Evolutionary conservation across 1,140 invertebrate genomes (phyloP).

Genomic region (Whitmania pigra): DNA sequence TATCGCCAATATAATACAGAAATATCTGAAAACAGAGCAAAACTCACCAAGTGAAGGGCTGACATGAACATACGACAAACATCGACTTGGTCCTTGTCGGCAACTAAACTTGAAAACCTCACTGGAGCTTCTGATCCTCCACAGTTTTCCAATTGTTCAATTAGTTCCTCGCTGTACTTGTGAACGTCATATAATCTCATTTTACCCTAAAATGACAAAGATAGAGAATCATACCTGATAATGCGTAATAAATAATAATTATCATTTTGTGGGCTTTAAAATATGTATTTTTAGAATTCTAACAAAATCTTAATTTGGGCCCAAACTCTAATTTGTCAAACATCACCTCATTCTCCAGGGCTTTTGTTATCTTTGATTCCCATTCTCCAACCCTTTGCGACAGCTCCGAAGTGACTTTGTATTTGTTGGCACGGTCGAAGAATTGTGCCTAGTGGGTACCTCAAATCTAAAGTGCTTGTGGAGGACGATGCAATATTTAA

Average conservation of each 20-base stretch:
- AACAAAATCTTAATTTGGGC: not conserved
- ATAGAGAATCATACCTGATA: not conserved
- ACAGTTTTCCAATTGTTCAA: not conserved
- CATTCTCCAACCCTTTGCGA: too few relatives aligned
- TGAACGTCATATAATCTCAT: not conserved
- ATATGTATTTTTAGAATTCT: not conserved
- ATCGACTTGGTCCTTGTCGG: not conserved
- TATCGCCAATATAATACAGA: not conserved
- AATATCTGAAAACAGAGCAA: not conserved
- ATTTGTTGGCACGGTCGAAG: too few relatives aligned
- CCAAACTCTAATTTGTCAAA: too few relatives aligned
- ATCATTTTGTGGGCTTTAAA: not conserved
- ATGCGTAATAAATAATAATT: not conserved
- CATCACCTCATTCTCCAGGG: too few relatives aligned
- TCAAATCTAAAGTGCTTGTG: too few relatives aligned
- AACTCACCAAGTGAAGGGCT: slow-evolving; percentile 2
- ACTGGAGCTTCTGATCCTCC: not conserved
- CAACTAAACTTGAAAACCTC: not conserved
- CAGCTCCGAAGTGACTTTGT: too few relatives aligned
- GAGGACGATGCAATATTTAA: too few relatives aligned
- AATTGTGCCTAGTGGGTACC: too few relatives aligned
- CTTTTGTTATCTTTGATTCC: too few relatives aligned
- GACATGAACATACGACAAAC: slow-evolving; percentile 3
- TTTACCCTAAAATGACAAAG: not conserved
- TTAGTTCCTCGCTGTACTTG: not conserved